Evolutionary conservation across 2,888 invertebrate species (phyloP).

Genomic region (Siphlonurus alternatus): DNA sequence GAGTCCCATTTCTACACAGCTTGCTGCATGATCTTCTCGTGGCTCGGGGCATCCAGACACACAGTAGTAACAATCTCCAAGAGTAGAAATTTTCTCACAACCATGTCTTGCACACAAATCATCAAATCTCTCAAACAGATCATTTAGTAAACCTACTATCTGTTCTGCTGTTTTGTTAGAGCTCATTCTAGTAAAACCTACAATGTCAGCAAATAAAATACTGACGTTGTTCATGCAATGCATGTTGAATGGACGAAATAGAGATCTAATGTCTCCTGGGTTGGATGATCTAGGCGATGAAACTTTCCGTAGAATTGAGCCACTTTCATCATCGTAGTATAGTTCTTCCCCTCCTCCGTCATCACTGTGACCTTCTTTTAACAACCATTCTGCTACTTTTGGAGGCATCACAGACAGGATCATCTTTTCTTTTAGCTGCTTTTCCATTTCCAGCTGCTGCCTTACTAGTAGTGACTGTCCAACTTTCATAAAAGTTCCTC

Average conservation of each 20-base stretch:
- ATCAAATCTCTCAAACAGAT: conserved; percentile 90
- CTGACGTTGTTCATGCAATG: conserved; percentile 90
- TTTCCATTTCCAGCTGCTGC: conserved; percentile 81
- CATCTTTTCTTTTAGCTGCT: conserved; percentile 91
- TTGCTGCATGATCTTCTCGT: conserved; percentile 76
- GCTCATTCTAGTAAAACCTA: conserved; percentile 94
- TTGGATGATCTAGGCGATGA: conserved; percentile 17
- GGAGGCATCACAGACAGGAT: conserved; percentile 96
- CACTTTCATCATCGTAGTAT: conserved; percentile 31
- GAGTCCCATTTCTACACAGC: conserved; percentile 76
- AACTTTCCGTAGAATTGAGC: conserved; percentile 11
- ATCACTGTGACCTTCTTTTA: conserved; percentile 42
- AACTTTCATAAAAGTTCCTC: conserved; percentile 91
- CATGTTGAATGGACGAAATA: conserved; percentile 95
- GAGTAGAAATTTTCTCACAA: conserved; percentile 93
- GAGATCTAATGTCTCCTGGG: conserved; percentile 46
- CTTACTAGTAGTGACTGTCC: conserved; percentile 84
- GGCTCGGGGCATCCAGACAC: conserved; percentile 93
- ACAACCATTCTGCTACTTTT: conserved; percentile 69
- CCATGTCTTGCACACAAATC: conserved; percentile 72
- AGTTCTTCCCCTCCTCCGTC: conserved; percentile 33
- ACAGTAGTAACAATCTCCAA: conserved; percentile 89
- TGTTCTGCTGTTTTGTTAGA: conserved; percentile 93
- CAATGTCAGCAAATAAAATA: conserved; percentile 94
- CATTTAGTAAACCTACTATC: conserved; percentile 86